These are phyloP conservation scores for Amphiprion ocellaris DNA, from an alignment of 2,113 vertebrate species.

Conservation along the genomic window DNA sequence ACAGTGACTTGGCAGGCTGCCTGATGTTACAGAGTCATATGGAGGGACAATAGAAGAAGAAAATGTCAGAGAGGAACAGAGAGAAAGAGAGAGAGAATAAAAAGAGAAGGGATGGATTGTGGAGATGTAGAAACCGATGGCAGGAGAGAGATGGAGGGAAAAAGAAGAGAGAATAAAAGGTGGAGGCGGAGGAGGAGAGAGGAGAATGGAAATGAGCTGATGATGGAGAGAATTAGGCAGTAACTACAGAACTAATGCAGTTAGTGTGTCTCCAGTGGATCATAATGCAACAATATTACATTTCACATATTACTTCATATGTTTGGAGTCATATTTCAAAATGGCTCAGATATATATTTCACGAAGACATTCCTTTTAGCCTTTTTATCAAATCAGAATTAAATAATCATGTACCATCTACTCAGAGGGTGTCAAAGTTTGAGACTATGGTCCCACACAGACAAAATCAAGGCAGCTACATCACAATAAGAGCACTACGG, in stretches of 20 bases:
- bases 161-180: conserved; percentile 22
- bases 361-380: neutral
- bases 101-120: conserved; percentile 4
- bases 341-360: conserved; percentile 20
- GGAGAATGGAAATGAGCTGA: conserved; percentile 51
- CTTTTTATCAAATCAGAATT: too few species aligned
- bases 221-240: conserved; percentile 52
- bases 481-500: too few species aligned
- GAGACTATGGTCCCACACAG: too few species aligned
- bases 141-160: conserved; percentile 19
- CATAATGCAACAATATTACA: conserved; percentile 47
- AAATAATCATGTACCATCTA: too few species aligned
- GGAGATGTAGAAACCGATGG: conserved; percentile 22
- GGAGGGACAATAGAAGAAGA: conserved; percentile 53
- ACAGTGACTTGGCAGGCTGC: conserved; percentile 75
- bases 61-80: neutral
- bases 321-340: conserved; percentile 46
- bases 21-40: conserved; percentile 71
- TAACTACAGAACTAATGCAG: conserved; percentile 57
- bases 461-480: too few species aligned
- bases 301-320: conserved; percentile 39
- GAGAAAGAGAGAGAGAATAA: neutral
- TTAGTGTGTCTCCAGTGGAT: conserved; percentile 49
- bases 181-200: conserved; percentile 15
- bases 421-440: too few species aligned